Evolutionary conservation across 92 coral and sea anemone species (phyloP).

Genomic region (Epizoanthus ramosus): DNA sequence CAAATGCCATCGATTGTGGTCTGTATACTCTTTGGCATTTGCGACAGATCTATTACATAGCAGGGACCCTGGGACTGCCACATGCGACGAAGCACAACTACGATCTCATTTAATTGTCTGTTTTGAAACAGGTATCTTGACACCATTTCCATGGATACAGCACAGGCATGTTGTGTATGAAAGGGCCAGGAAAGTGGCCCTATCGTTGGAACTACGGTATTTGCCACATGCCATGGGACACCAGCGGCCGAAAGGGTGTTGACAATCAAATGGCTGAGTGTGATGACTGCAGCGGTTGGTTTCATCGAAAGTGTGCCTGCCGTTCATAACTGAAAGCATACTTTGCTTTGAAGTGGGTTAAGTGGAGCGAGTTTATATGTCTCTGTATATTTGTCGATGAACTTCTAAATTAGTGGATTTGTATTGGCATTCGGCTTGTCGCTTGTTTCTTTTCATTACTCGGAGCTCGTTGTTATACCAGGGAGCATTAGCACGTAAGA

Average conservation of each 20-base stretch:
- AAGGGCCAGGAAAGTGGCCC: neutral
- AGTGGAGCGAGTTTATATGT: too few relatives aligned
- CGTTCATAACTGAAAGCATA: too few relatives aligned
- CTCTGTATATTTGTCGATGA: too few relatives aligned
- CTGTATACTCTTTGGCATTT: conserved; percentile 13
- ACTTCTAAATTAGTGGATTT: too few relatives aligned
- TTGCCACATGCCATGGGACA: neutral
- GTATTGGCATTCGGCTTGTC: too few relatives aligned
- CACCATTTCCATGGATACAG: neutral
- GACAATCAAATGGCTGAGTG: conserved; percentile 12
- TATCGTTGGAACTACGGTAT: neutral
- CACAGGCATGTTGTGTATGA: neutral
- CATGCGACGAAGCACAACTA: neutral
- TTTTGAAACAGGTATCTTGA: neutral
- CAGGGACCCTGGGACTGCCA: neutral
- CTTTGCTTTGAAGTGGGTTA: too few relatives aligned
- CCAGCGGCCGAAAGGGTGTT: neutral
- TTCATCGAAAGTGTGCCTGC: conserved; percentile 9
- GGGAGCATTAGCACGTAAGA: neutral
- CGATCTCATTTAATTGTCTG: neutral
- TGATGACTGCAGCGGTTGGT: conserved; percentile 3
- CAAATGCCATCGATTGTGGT: conserved; percentile 11
- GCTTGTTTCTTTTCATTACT: too few relatives aligned
- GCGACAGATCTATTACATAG: conserved; percentile 19
- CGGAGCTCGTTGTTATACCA: neutral